These are phyloP conservation scores for Selenia dentaria DNA, from an alignment of 2,888 invertebrate genomes.

Conservation along the genomic window DNA sequence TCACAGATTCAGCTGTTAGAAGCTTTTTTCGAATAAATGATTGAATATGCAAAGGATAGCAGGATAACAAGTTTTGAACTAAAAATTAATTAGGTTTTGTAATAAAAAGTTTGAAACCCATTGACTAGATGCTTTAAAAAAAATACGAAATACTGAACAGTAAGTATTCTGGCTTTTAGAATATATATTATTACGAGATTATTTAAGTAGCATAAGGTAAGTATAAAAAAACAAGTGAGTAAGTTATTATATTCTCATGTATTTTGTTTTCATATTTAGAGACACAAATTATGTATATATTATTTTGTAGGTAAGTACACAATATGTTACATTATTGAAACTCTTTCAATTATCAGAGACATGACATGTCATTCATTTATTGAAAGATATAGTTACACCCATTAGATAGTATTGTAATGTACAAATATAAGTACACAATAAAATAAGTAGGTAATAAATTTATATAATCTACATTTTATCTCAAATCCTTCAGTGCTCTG, in stretches of 20 bases:
- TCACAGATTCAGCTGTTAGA: too few relatives aligned
- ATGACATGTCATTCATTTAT: background rate
- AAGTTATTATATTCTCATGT: conserved; percentile 9
- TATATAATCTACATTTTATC: conserved; percentile 42
- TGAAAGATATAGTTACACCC: conserved; percentile 5
- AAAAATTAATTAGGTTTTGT: too few relatives aligned
- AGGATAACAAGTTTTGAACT: too few relatives aligned
- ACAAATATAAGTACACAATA: conserved; percentile 17
- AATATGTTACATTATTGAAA: conserved; percentile 5
- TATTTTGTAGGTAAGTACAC: conserved; percentile 12
- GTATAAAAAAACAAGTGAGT: conserved; percentile 2
- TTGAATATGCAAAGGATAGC: too few relatives aligned
- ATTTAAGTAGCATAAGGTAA: too few relatives aligned
- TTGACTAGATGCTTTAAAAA: too few relatives aligned
- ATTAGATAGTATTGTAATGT: background rate
- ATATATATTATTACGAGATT: too few relatives aligned
- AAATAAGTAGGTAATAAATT: conserved; percentile 11
- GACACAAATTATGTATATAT: conserved; percentile 15
- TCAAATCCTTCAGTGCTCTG: conserved; percentile 71
- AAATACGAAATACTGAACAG: too few relatives aligned
- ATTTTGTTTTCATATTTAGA: conserved; percentile 26
- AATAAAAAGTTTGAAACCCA: too few relatives aligned
- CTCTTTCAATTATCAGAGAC: conserved; percentile 3
- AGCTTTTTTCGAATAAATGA: too few relatives aligned
- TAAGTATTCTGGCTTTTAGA: too few relatives aligned